These are phyloP conservation scores for Euleptes europaea DNA, from an alignment of 2,113 vertebrate species.

Conservation along the genomic window DNA sequence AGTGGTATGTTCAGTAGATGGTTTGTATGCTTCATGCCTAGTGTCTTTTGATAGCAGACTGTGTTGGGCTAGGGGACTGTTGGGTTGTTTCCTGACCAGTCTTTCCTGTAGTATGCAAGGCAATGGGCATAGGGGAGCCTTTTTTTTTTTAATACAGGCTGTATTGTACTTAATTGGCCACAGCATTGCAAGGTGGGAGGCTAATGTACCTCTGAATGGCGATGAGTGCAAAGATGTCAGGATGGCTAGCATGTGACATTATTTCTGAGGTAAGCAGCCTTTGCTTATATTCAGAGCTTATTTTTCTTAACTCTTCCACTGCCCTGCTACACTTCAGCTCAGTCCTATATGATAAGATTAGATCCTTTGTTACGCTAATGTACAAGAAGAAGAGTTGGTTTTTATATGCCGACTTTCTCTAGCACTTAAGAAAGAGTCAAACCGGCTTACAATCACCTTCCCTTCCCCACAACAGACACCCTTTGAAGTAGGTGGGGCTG, in stretches of 20 bases:
- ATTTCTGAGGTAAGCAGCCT: neutral
- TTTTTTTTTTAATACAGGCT: neutral
- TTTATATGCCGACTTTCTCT: too few relatives aligned
- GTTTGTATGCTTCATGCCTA: too few relatives aligned
- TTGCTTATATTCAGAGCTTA: neutral
- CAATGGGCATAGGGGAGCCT: neutral
- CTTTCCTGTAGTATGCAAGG: neutral
- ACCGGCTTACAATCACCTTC: too few relatives aligned
- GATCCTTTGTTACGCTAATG: neutral
- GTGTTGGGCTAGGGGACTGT: neutral
- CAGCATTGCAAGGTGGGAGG: too few relatives aligned
- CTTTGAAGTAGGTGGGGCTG: too few relatives aligned
- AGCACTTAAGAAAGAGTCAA: too few relatives aligned
- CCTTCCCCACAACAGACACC: too few relatives aligned
- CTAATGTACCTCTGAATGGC: neutral
- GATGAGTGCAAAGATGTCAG: neutral
- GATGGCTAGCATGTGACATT: neutral
- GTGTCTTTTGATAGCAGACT: too few relatives aligned
- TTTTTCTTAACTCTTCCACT: neutral
- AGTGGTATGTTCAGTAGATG: too few relatives aligned
- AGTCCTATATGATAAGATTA: neutral
- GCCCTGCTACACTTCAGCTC: neutral
- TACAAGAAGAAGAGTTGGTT: too few relatives aligned
- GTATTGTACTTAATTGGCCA: neutral
- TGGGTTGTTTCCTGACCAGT: neutral